Base-by-base conservation (phyloP, 2,888 invertebrate genomes). In the Flabesymbios commensalis region DNA sequence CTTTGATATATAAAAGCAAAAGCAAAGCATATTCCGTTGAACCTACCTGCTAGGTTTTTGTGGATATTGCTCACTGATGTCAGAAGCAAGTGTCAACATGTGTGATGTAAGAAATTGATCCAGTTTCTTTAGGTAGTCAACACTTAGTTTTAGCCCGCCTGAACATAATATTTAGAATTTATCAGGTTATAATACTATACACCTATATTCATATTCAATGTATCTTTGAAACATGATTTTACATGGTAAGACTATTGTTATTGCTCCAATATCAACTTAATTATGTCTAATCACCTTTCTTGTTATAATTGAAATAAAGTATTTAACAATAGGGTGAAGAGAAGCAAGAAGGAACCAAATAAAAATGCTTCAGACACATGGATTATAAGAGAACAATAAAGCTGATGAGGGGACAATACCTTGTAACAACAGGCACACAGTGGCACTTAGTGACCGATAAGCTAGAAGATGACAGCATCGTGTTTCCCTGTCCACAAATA, bases 391-490 rank as follows among this genome's bases (percentile, higher is more conserved):
- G n/a, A n/a, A n/a, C n/a, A n/a, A n/a, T n/a, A n/a, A n/a, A n/a
- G n/a, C n/a, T n/a, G n/a, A n/a, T n/a, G n/a, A n/a, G n/a, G n/a
- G n/a, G n/a, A n/a, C n/a, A n/a, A n/a, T n/a, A n/a, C n/a, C n/a
- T n/a, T n/a, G n/a, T n/a, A n/a, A 86, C 75, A 94, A 90, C 59
- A 95, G 86, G 78, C 93, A 93, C 36, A 95, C 85, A 29, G 93
- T 92, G 3, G 93, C 91, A 84, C 91, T 92, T 48, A 92, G 83
- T 4, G 91, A 90, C 69, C 92, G 88, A 79, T 96, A 96, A 28
- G 93, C 90, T 22, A 95, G 85, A 76, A 95, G 85, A 80, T 90
- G 88, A 79, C 90, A 89, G n/a, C n/a, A n/a, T n/a, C n/a, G n/a
- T n/a, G n/a, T n/a, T n/a, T 42, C 55, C 10, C 32, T 26, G 29